phyloP scores from a whole-genome alignment of 2,797 vertebrate genomes.

The Rhodeus uyekii region DNA sequence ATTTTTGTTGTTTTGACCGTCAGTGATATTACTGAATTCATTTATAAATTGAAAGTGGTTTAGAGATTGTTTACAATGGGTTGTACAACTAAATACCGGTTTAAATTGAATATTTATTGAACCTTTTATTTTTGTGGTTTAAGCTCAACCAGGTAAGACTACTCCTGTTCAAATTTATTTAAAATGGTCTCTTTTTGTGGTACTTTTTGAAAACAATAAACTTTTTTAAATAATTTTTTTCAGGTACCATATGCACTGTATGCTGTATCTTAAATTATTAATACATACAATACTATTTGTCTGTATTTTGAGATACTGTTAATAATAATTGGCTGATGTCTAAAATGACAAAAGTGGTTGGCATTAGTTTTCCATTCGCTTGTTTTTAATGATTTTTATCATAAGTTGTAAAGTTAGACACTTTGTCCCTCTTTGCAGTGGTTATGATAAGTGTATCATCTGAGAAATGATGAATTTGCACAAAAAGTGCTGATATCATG shows the following conservation, averaged over 20 bases:
- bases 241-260: conserved; percentile 13
- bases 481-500: neutral
- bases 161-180: conserved; percentile 9
- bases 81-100: neutral
- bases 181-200: conserved; percentile 4
- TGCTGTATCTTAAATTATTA: neutral
- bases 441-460: neutral
- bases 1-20: neutral
- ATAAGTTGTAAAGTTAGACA: neutral
- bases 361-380: neutral
- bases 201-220: neutral
- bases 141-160: neutral
- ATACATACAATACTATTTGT: neutral
- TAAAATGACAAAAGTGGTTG: neutral
- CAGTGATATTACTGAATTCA: neutral
- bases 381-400: conserved; percentile 4
- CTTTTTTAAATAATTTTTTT: neutral
- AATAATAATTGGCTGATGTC: neutral
- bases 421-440: neutral
- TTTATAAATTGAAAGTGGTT: neutral
- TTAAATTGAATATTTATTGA: conserved; percentile 37
- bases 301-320: neutral
- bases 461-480: neutral
- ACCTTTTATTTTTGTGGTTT: conserved; percentile 1
- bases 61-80: conserved; percentile 13